Percentiles rank a stretch among this genome's conserved stretches.
Conservation (phyloP, 2,797 vertebrate species). For the Falco novaeseelandiae region DNA sequence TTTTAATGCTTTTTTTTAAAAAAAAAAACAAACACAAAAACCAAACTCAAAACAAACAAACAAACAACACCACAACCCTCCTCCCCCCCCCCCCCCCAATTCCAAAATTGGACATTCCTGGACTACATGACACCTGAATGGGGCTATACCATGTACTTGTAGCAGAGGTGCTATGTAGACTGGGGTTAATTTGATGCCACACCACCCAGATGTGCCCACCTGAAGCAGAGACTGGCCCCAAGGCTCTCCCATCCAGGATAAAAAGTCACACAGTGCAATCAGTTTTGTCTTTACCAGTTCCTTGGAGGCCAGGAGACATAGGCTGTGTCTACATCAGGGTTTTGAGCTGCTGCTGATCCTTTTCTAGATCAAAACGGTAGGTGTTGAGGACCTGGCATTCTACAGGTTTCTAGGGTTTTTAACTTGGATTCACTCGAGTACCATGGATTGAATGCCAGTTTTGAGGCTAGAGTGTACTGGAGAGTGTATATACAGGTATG, state of each 20-base stretch:
- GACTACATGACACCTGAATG: neutral
- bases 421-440: neutral
- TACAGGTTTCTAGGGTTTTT: neutral
- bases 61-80: too few species aligned
- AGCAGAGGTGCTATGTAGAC: neutral
- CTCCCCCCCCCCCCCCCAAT: neutral
- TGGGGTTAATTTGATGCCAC: neutral
- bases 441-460: neutral
- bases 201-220: neutral
- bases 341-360: neutral
- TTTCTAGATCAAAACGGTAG: neutral
- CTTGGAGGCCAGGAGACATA: neutral
- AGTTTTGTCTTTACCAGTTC: neutral
- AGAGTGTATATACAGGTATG: neutral
- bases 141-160: neutral
- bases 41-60: too few species aligned
- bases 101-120: neutral
- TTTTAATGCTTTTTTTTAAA: neutral
- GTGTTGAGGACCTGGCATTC: neutral
- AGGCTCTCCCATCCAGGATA: neutral
- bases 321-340: neutral
- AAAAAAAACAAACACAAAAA: neutral
- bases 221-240: neutral
- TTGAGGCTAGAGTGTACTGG: neutral
- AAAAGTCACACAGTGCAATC: neutral